Percentiles rank a stretch among this genome's conserved stretches.
phyloP scores from a whole-genome alignment of 2,113 vertebrate genomes.

The Taxidea taxus region DNA sequence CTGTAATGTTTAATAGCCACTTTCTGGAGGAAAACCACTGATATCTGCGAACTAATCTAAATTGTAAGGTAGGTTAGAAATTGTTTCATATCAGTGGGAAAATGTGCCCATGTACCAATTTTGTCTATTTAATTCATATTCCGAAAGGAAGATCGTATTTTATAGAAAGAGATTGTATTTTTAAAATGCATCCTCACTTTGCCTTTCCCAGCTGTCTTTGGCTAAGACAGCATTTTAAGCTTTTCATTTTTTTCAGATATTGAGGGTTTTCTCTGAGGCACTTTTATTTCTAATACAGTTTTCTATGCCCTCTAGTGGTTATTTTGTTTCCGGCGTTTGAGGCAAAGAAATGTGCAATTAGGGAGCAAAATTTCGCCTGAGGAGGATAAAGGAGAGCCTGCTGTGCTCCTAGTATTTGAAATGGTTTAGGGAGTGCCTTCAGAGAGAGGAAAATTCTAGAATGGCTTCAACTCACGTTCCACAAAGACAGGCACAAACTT shows the following conservation, averaged over 20 bases:
- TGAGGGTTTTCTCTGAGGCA: not conserved
- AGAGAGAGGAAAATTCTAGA: not conserved
- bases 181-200: not conserved
- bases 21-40: not conserved
- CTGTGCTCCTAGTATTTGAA: accelerated
- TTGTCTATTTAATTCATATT: not conserved
- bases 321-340: slow-evolving; percentile 16
- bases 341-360: not conserved
- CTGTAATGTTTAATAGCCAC: not conserved
- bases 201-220: not conserved
- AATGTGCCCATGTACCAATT: not conserved
- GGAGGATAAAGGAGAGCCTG: not conserved
- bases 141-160: not conserved
- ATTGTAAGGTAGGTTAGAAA: not conserved
- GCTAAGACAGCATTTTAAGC: not conserved
- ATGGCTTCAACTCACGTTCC: accelerated
- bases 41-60: not conserved
- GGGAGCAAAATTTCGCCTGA: not conserved
- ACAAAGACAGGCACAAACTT: not conserved
- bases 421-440: not conserved
- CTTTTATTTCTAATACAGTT: slow-evolving; percentile 49
- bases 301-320: slow-evolving; percentile 80
- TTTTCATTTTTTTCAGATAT: not conserved
- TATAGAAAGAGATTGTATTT: not conserved
- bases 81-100: not conserved